Evolutionary conservation across 1,140 invertebrate genomes (phyloP).

Genomic region (Drosophila gunungcola): DNA sequence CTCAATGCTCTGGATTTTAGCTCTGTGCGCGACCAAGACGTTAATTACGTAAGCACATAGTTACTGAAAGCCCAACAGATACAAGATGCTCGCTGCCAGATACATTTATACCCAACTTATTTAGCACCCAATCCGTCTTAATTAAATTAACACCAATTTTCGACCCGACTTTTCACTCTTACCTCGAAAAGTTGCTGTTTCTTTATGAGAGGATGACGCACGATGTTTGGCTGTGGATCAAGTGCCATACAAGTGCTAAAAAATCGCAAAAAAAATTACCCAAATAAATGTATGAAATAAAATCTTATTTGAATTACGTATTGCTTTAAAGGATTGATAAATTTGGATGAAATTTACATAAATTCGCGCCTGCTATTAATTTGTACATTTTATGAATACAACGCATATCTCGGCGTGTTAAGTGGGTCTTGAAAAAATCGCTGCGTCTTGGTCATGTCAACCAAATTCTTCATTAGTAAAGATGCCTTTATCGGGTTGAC

Average conservation of each 20-base stretch:
- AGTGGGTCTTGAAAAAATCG: no score
- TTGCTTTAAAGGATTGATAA: neutral
- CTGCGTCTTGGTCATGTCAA: no score
- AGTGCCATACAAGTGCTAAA: constrained; percentile 59
- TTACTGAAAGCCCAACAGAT: constrained; percentile 29
- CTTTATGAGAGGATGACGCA: constrained; percentile 34
- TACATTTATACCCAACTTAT: constrained; percentile 35
- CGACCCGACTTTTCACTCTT: constrained; percentile 25
- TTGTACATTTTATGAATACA: no score
- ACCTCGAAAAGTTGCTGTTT: constrained; percentile 13
- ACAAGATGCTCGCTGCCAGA: constrained; percentile 28
- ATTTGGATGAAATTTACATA: constrained; percentile 34
- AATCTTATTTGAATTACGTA: constrained; percentile 22
- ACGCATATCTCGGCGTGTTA: no score
- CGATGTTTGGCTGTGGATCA: constrained; percentile 40
- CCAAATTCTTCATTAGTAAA: no score
- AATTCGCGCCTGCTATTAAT: neutral
- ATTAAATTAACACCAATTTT: constrained; percentile 74
- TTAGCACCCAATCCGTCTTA: constrained; percentile 56
- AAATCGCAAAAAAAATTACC: constrained; percentile 29
- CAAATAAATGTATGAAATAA: constrained; percentile 10
- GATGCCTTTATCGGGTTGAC: no score
- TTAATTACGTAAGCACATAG: constrained; percentile 75
- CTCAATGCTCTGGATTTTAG: constrained; percentile 17
- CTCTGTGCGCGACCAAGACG: constrained; percentile 27